Conservation (phyloP, 2,113 vertebrate genomes). For the Prochilodus magdalenae region DNA sequence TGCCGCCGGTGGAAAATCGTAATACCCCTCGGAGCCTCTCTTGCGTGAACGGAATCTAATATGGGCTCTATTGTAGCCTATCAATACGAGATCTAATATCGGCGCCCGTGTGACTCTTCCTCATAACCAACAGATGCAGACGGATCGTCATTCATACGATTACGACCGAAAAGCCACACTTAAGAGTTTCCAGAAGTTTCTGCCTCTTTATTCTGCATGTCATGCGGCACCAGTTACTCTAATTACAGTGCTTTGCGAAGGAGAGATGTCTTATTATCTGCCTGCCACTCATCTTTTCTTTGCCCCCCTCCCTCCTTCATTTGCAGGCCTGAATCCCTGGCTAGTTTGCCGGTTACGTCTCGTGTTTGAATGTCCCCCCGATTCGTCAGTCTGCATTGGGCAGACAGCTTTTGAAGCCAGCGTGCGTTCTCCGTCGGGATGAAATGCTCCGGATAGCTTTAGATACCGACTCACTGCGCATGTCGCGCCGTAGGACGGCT, state of each 20-base stretch:
- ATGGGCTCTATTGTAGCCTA: neutral
- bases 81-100: neutral
- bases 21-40: constrained; percentile 1
- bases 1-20: constrained; percentile 17
- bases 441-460: constrained; percentile 37
- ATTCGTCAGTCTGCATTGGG: neutral
- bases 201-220: neutral
- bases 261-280: neutral
- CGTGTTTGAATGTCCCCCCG: neutral
- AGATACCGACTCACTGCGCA: constrained; percentile 52
- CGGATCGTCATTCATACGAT: neutral
- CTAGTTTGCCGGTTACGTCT: neutral
- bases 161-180: neutral
- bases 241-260: neutral
- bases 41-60: neutral
- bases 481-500: constrained; percentile 50
- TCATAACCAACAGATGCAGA: neutral
- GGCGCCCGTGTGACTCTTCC: neutral
- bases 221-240: neutral
- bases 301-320: neutral
- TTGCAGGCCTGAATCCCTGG: neutral
- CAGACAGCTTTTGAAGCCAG: neutral
- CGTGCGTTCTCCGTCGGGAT: neutral
- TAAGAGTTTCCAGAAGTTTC: neutral
- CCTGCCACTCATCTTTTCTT: neutral